phyloP scores from a whole-genome alignment of 2,113 vertebrate species.

The Suncus etruscus region DNA sequence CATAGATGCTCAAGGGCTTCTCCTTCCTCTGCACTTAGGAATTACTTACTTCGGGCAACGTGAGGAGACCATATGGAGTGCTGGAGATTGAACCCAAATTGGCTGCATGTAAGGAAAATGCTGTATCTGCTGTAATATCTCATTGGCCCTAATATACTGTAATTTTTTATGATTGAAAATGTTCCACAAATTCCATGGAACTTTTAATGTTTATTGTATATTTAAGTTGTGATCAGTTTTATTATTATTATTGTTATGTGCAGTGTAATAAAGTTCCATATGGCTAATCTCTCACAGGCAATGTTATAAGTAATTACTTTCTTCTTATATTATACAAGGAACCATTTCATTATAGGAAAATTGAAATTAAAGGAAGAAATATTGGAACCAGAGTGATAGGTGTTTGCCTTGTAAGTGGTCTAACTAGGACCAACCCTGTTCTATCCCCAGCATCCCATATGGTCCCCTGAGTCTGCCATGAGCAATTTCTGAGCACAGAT shows the following conservation, averaged over 20 bases:
- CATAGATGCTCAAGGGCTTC: too few relatives aligned
- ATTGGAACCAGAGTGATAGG: too few relatives aligned
- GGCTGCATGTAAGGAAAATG: too few relatives aligned
- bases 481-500: too few relatives aligned
- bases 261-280: constrained; percentile 18
- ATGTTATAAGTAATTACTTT: constrained; percentile 38
- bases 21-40: too few relatives aligned
- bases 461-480: too few relatives aligned
- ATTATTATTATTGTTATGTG: neutral
- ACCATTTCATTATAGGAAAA: constrained; percentile 51
- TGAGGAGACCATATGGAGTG: too few relatives aligned
- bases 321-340: constrained; percentile 14
- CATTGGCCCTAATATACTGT: neutral
- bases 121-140: neutral
- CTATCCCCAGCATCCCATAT: too few relatives aligned
- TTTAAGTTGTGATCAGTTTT: constrained; percentile 38
- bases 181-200: neutral
- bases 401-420: too few relatives aligned
- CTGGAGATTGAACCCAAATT: too few relatives aligned
- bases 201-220: constrained; percentile 13
- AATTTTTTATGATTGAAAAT: constrained; percentile 54
- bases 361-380: neutral
- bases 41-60: too few relatives aligned
- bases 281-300: constrained; percentile 41
- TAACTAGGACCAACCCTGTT: too few relatives aligned